Conservation (phyloP, 2,888 invertebrate species). For the Aspidiotus rigidus region DNA sequence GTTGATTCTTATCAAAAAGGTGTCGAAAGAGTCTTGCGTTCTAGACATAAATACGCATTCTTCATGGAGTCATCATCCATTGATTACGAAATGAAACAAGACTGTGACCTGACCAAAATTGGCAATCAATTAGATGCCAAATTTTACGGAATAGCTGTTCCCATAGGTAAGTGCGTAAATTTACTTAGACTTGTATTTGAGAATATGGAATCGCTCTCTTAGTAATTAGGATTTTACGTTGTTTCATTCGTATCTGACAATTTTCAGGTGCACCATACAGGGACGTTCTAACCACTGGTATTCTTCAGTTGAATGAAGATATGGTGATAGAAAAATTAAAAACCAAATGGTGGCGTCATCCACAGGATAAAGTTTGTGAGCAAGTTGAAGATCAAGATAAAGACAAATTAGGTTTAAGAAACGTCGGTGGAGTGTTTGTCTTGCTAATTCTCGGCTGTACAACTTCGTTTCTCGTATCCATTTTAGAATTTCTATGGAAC, state of each 20-base stretch:
- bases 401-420: conserved; percentile 59
- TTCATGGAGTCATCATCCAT: conserved; percentile 93
- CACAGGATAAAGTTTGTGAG: conserved; percentile 52
- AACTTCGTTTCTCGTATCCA: conserved; percentile 58
- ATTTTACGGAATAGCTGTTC: conserved; percentile 88
- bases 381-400: conserved; percentile 38
- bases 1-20: conserved; percentile 74
- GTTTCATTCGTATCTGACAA: conserved; percentile 43
- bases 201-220: no score
- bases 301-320: conserved; percentile 78
- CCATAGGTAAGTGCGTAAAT: conserved; percentile 54
- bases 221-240: no score
- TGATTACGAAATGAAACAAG: conserved; percentile 78
- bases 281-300: conserved; percentile 72
- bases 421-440: conserved; percentile 77
- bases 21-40: conserved; percentile 69
- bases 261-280: conserved; percentile 63
- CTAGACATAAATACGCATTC: conserved; percentile 77
- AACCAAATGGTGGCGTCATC: conserved; percentile 82
- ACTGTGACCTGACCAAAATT: conserved; percentile 75
- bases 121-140: conserved; percentile 77
- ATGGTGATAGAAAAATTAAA: conserved; percentile 73
- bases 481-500: conserved; percentile 56
- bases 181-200: not conserved
- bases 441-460: conserved; percentile 60